Percentiles rank a stretch among this genome's conserved stretches.
Evolutionary conservation across 2,113 vertebrate species (phyloP).

Genomic region (Corythornis cristatus): DNA sequence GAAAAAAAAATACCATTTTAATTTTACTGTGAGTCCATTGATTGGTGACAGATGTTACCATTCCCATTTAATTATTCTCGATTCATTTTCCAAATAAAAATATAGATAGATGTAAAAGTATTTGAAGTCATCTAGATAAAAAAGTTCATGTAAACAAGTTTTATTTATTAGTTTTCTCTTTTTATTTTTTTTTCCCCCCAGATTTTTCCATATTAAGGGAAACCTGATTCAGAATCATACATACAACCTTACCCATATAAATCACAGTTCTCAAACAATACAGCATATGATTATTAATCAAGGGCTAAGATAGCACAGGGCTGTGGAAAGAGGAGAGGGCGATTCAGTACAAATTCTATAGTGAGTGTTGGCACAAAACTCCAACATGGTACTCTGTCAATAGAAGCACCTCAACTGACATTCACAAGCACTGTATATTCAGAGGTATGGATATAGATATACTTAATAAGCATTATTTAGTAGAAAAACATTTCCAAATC

Average conservation of each 20-base stretch:
- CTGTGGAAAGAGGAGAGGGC: background rate
- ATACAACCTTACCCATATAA: background rate
- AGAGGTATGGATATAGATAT: background rate
- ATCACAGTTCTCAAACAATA: background rate
- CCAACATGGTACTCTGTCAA: background rate
- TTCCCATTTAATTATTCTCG: slow-evolving; percentile 78
- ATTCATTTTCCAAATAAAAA: slow-evolving; percentile 76
- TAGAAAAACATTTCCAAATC: background rate
- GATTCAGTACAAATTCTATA: background rate
- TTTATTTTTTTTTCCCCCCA: background rate
- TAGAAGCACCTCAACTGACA: background rate
- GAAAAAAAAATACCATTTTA: slow-evolving; percentile 70
- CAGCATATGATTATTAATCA: background rate
- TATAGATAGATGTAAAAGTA: slow-evolving; percentile 73
- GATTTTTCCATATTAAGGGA: slow-evolving; percentile 16
- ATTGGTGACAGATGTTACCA: slow-evolving; percentile 79
- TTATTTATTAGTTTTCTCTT: background rate
- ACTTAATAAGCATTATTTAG: background rate
- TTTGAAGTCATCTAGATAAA: slow-evolving; percentile 71
- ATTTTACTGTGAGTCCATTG: slow-evolving; percentile 64
- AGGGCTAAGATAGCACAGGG: accelerated
- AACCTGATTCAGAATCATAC: background rate
- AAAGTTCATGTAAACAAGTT: slow-evolving; percentile 68
- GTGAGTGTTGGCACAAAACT: accelerated
- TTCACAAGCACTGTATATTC: accelerated